Evolutionary conservation across 2,888 invertebrate genomes (phyloP), one percentile per base, ranked within the genome.

Genomic region (Rhagonycha fulva): DNA sequence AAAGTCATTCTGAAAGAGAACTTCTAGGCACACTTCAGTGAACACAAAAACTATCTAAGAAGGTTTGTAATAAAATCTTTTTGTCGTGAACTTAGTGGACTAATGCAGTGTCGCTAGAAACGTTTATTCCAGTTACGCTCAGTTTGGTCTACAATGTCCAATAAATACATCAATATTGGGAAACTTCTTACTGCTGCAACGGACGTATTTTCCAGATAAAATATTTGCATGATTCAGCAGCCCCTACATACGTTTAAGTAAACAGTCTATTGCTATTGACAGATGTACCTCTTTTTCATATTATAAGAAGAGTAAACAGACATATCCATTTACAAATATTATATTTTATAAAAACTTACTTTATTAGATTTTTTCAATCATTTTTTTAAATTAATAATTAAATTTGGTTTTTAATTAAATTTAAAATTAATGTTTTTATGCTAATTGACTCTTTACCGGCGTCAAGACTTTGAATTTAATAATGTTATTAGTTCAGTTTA

Each of bases 81-180:
- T 80, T 81, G 80, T 78, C 78, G 81, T 80, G 80, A 79, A 80
- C 80, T 80, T 82, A 80, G 77, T 72, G 78, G 71, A 77, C 79
- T 81, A 81, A 82, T 81, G 80, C 81, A 81, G 77, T 79, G 80
- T 82, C 81, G 82, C 81, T 80, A 80, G 80, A 80, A 81, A 81
- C 83, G 83, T 84, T 83, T 82, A 82, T 83, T 83, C 82, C 79
- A 79, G 82, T 83, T 84, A 82, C 81, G 84, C 81, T 82, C 82
- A 81, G 81, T 82, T 82, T 77, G 78, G 72, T 71, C 68, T 77
- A 71, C 74, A 71, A 76, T 78, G 69, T 78, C 72, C 75, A 74
- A 77, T 77, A 76, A 76, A 76, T 78, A 78, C 75, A 70, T 75
- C 76, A 74, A 72, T 67, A 72, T 71, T 76, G 70, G 71, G 68